phyloP scores from a whole-genome alignment of 2,113 vertebrate genomes.

The Heterochromis multidens region DNA sequence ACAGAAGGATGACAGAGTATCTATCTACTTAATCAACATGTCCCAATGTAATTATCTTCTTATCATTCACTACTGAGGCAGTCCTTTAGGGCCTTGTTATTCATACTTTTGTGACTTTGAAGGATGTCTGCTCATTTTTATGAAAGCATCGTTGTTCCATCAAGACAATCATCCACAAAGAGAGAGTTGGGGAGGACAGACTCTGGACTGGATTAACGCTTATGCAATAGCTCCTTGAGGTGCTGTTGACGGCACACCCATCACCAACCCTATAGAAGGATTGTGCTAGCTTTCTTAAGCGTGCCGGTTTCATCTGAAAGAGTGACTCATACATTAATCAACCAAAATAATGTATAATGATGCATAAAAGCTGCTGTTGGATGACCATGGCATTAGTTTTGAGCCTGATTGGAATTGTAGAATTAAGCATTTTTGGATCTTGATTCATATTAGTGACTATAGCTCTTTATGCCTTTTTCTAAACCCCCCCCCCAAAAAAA shows the following conservation, averaged over 20 bases:
- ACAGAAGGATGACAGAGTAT: background rate
- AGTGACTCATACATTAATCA: background rate
- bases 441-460: background rate
- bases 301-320: background rate
- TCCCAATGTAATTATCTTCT: slow-evolving; percentile 8
- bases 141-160: background rate
- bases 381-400: background rate
- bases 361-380: background rate
- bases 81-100: slow-evolving; percentile 1
- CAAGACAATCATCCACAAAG: slow-evolving; percentile 1
- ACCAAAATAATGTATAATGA: background rate
- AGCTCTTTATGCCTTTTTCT: background rate
- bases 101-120: slow-evolving; percentile 6
- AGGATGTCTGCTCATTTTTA: slow-evolving; percentile 12
- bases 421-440: background rate
- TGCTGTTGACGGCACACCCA: background rate
- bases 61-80: background rate
- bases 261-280: background rate
- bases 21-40: slow-evolving; percentile 8
- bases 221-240: slow-evolving; percentile 3
- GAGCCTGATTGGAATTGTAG: background rate
- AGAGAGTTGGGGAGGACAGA: background rate
- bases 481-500: too few relatives aligned
- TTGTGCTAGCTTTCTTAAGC: background rate
- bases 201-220: slow-evolving; percentile 20